Conservation (phyloP, 2,113 vertebrate genomes). For the Scolopax mira region DNA sequence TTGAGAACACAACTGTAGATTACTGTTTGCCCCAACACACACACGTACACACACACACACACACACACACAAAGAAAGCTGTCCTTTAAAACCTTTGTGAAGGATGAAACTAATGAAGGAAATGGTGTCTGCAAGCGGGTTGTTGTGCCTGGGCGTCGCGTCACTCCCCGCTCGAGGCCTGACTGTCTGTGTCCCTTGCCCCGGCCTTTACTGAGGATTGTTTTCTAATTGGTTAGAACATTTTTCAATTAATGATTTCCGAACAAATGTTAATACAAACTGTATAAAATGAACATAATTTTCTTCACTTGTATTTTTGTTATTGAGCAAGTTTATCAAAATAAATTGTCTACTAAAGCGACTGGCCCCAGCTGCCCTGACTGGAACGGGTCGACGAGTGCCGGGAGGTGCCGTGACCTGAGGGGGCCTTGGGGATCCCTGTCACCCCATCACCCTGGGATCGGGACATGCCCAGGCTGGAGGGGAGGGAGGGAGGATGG, state of each 20-base stretch:
- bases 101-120: slow-evolving; percentile 73
- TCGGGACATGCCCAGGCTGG: neutral
- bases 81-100: slow-evolving; percentile 65
- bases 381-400: neutral
- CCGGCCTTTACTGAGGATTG: slow-evolving; percentile 8
- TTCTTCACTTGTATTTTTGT: slow-evolving; percentile 88
- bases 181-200: neutral
- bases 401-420: neutral
- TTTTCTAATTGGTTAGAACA: slow-evolving; percentile 73
- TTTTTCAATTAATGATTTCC: slow-evolving; percentile 78
- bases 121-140: slow-evolving; percentile 18
- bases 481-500: neutral
- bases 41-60: neutral
- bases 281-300: slow-evolving; percentile 85
- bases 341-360: slow-evolving; percentile 85
- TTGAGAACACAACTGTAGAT: neutral
- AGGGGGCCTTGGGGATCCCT: fast-evolving
- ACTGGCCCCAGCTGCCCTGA: neutral
- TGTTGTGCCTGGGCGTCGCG: neutral
- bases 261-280: slow-evolving; percentile 79
- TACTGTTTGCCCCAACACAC: neutral
- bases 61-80: neutral
- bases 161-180: neutral
- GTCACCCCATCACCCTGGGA: no score
- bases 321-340: slow-evolving; percentile 87